A percentile compares a stretch with the other conserved stretches of the same genome.
phyloP scores from a whole-genome alignment of 1,140 invertebrate species.

The Drosophila quadrilineata region DNA sequence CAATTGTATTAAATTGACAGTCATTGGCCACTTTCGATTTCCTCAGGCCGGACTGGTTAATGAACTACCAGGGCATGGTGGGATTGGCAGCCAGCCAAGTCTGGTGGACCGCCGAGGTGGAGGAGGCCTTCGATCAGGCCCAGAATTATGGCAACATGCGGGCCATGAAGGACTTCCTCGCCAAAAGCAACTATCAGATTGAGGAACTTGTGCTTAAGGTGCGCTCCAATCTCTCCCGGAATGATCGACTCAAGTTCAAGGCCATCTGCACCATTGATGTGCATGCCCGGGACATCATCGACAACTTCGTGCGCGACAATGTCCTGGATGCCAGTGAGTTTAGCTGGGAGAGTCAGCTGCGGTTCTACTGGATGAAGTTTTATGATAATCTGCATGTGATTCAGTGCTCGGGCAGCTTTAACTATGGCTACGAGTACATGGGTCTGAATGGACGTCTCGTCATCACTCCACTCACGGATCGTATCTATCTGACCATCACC shows the following conservation, averaged over 20 bases:
- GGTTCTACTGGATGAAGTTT: conserved; percentile 94
- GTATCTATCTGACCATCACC: conserved; percentile 95
- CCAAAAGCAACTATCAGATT: conserved; percentile 90
- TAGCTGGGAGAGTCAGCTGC: conserved; percentile 95
- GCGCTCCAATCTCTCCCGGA: conserved; percentile 85
- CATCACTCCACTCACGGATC: conserved; percentile 94
- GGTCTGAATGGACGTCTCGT: conserved; percentile 94
- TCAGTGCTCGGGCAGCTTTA: conserved; percentile 92
- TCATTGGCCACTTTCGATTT: conserved; percentile 70
- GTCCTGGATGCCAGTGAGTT: conserved; percentile 92
- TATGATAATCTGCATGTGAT: conserved; percentile 90
- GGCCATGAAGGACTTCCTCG: conserved; percentile 94
- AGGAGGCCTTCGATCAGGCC: conserved; percentile 91
- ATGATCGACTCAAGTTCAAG: conserved; percentile 93
- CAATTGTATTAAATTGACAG: conserved; percentile 80
- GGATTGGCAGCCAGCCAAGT: conserved; percentile 92
- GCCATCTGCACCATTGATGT: conserved; percentile 94
- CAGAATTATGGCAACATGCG: conserved; percentile 87
- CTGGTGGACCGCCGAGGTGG: conserved; percentile 97
- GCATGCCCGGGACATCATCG: conserved; percentile 93
- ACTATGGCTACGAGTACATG: conserved; percentile 97
- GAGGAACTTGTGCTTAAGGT: conserved; percentile 89
- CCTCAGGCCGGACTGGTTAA: conserved; percentile 88
- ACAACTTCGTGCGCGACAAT: conserved; percentile 92
- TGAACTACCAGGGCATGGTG: conserved; percentile 94